Evolutionary conservation across 2,113 vertebrate species (phyloP).

Genomic region (Atlantisia rogersi): DNA sequence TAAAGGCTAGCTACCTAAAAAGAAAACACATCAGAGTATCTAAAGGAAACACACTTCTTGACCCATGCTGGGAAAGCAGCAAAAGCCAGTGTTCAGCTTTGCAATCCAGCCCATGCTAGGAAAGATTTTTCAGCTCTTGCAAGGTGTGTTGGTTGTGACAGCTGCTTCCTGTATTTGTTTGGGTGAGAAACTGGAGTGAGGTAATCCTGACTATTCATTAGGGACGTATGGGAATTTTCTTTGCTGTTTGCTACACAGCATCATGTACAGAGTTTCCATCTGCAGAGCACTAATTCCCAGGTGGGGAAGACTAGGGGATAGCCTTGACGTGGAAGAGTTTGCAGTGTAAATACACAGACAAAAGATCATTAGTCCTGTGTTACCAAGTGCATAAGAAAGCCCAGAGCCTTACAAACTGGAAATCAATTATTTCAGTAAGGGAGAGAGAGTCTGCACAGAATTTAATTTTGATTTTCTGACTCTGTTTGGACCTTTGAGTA

Average conservation of each 20-base stretch:
- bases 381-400: background rate
- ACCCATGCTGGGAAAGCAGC: background rate
- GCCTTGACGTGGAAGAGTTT: background rate
- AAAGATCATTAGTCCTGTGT: background rate
- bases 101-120: background rate
- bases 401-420: background rate
- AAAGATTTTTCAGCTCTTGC: background rate
- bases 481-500: background rate
- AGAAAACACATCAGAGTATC: background rate
- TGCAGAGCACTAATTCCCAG: background rate
- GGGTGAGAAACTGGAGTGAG: slow-evolving; percentile 1
- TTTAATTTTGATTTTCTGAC: background rate
- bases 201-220: background rate
- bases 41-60: background rate
- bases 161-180: slow-evolving; percentile 36
- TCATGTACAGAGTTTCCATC: background rate
- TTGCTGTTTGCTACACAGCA: background rate
- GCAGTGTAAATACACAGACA: background rate
- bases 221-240: background rate
- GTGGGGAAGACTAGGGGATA: background rate
- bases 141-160: slow-evolving; percentile 8
- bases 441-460: background rate
- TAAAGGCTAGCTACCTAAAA: background rate
- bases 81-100: background rate
- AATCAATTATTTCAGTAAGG: background rate